Evolutionary conservation across 2,797 vertebrate species (phyloP).

Genomic region (Malurus splendens): DNA sequence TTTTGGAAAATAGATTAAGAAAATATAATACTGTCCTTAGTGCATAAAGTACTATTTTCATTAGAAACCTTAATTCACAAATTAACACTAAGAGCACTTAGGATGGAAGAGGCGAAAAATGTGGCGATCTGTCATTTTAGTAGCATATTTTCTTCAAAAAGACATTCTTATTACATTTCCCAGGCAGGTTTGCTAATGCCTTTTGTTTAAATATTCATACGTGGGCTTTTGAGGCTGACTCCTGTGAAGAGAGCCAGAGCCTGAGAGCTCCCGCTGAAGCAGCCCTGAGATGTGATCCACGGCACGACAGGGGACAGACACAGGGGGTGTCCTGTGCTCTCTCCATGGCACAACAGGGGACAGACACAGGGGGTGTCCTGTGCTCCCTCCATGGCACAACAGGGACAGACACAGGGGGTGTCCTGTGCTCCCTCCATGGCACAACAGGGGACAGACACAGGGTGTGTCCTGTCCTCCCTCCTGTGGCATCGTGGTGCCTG

Average conservation of each 20-base stretch:
- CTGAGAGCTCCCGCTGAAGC: neutral
- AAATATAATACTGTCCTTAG: neutral
- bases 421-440: too few relatives aligned
- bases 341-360: neutral
- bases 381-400: too few relatives aligned
- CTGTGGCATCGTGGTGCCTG: neutral
- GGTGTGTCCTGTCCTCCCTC: neutral
- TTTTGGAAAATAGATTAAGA: constrained; percentile 35
- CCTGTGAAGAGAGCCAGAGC: neutral
- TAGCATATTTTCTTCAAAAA: constrained; percentile 13
- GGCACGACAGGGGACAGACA: fast-evolving
- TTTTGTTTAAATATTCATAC: constrained; percentile 38
- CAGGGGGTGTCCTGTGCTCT: neutral
- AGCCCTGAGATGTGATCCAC: fast-evolving
- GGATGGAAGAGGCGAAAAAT: neutral
- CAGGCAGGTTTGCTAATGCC: constrained; percentile 21
- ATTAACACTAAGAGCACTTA: constrained; percentile 27
- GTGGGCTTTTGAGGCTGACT: neutral
- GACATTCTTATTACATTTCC: neutral
- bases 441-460: too few relatives aligned
- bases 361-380: too few relatives aligned
- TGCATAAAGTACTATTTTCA: constrained; percentile 15
- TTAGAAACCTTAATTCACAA: constrained; percentile 26
- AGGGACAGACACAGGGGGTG: too few relatives aligned
- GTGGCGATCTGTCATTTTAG: constrained; percentile 7